Percentiles rank a stretch among this genome's conserved stretches.
These are phyloP conservation scores for Tenthredo scrophulariae DNA, from an alignment of 2,888 invertebrate species.

Conservation along the genomic window DNA sequence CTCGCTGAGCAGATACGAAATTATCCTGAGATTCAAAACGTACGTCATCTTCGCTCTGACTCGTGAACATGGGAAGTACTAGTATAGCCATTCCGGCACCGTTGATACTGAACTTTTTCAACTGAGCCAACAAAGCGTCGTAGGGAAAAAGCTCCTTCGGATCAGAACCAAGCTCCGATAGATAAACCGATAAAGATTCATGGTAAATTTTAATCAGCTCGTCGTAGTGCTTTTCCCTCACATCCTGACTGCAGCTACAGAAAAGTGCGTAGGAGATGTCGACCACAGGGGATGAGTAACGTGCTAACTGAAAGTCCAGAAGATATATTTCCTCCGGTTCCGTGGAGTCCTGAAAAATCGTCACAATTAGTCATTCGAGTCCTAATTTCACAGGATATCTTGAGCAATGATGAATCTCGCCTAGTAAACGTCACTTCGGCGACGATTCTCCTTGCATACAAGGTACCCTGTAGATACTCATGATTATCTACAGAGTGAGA, in stretches of 20 bases:
- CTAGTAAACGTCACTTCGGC: too few relatives aligned
- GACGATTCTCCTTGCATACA: too few relatives aligned
- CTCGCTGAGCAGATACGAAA: constrained; percentile 46
- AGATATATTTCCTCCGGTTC: constrained; percentile 60
- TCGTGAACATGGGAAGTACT: constrained; percentile 65
- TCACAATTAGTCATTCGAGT: background rate
- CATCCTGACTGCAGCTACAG: constrained; percentile 66
- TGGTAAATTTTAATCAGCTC: constrained; percentile 70
- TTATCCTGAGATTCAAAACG: constrained; percentile 57
- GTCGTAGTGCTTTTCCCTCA: constrained; percentile 67
- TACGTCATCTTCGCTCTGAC: constrained; percentile 61
- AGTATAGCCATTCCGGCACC: constrained; percentile 66
- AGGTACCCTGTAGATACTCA: too few relatives aligned
- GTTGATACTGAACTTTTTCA: constrained; percentile 66
- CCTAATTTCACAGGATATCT: background rate
- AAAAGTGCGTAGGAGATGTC: constrained; percentile 74
- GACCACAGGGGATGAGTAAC: constrained; percentile 64
- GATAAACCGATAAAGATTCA: constrained; percentile 63
- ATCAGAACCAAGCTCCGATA: constrained; percentile 65
- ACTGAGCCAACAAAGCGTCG: constrained; percentile 65
- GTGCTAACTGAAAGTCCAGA: constrained; percentile 64
- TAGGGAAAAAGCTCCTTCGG: constrained; percentile 68
- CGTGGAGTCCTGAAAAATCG: constrained; percentile 56
- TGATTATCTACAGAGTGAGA: too few relatives aligned
- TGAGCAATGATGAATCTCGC: background rate